Evolutionary conservation across 37 sponge, comb jelly and placozoan species (phyloP), one percentile per base, ranked within the genome.

Genomic region (Tethya wilhelma): DNA sequence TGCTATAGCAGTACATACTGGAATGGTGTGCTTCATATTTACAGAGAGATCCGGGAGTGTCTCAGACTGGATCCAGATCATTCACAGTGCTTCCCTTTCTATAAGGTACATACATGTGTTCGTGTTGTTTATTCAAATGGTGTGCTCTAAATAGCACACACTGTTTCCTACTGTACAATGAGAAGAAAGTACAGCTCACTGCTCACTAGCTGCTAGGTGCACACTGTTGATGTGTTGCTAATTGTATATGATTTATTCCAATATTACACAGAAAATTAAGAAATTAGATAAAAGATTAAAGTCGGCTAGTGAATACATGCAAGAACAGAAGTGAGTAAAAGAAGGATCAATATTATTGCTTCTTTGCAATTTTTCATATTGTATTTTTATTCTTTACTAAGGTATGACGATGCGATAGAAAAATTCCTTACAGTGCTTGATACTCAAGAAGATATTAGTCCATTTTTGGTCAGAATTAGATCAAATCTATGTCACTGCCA

Each of bases 11-110:
- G 67, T 7, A 60, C 17, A 6, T 31, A 38, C 37, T 26, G 1
- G 34, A 3, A 65, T 65, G 38, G 4, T 30, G 37, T 65, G 38
- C 6, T 79, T 34, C 56, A 28, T 36, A 9, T 11, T 59, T 59
- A 9, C 80, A 96, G 94, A 38, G 96, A 95, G 64, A 88, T 98
- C 30, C 71, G 97, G 20, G 99, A 99, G 65, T 99, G 99, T 77
- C 80, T 99, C 56, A 94, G 78, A 71, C 75, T 99, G 56, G 97
- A 99, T 59, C 99, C 84, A 34, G 99, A 96, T 58, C 95, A 99
- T 81, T 78, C 81, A 39, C 30, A 42, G 32, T 99, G 99, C 69
- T 91, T 79, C 60, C 75, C 91, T 20, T 83, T 86, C 81, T 99
- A 99, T 81, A 99, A 99, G 85, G 95, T 94, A 41, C 4, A 64